These are phyloP conservation scores for Alaudala cheleensis DNA, from an alignment of 2,113 vertebrate genomes.

Conservation along the genomic window DNA sequence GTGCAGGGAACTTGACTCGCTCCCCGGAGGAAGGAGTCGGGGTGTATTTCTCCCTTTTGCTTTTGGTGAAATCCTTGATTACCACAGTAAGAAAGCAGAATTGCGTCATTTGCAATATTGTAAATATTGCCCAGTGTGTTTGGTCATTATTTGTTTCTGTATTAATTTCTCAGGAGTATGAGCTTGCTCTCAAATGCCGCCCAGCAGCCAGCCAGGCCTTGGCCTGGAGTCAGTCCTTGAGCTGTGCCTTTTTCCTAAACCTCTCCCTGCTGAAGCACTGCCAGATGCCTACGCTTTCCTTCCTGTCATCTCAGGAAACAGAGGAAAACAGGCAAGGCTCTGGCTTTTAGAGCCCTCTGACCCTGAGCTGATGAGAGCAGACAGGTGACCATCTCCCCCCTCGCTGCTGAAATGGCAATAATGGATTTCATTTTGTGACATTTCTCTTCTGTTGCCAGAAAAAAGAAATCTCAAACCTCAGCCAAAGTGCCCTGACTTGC, in stretches of 20 bases:
- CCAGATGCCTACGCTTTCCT: background rate
- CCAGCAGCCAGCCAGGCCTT: slow-evolving; percentile 2
- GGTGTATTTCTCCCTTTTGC: slow-evolving; percentile 35
- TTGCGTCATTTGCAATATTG: slow-evolving; percentile 2
- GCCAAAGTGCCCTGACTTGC: background rate
- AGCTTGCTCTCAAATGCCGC: background rate
- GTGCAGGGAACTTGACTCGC: slow-evolving; percentile 26
- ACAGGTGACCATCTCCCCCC: background rate
- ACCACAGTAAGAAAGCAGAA: background rate
- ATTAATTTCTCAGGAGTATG: slow-evolving; percentile 18
- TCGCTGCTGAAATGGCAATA: accelerated
- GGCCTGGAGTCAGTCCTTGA: slow-evolving; percentile 15
- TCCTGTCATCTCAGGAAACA: slow-evolving; percentile 30
- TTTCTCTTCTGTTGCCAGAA: background rate
- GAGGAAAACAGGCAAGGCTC: background rate
- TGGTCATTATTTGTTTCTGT: background rate
- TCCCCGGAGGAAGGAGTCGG: background rate
- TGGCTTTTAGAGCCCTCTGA: background rate
- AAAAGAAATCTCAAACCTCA: background rate
- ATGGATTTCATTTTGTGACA: background rate
- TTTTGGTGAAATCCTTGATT: slow-evolving; percentile 21
- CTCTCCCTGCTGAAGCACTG: background rate
- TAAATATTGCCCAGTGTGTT: background rate
- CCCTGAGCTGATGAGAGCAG: background rate
- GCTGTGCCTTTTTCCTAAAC: slow-evolving; percentile 25